A percentile compares a stretch with the other conserved stretches of the same genome.
Conservation (phyloP, 2,113 vertebrate species). For the Notechis scutatus region DNA sequence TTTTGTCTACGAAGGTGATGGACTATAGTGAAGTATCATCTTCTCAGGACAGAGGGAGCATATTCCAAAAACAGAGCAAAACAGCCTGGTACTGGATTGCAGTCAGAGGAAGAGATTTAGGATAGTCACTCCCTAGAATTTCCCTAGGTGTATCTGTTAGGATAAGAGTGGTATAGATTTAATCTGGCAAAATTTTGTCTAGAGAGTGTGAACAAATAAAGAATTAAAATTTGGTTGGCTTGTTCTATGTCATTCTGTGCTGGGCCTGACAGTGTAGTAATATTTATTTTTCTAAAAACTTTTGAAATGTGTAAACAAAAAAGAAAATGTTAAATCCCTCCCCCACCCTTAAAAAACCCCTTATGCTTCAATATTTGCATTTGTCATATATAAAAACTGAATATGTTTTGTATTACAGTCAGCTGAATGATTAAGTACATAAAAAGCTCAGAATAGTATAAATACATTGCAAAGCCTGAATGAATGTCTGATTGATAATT, state of each 20-base stretch:
- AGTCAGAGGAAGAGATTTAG: background rate
- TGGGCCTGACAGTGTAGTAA: background rate
- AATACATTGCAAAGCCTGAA: background rate
- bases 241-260: background rate
- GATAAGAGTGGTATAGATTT: background rate
- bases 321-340: background rate
- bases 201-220: background rate
- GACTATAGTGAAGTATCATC: background rate
- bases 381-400: background rate
- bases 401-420: background rate
- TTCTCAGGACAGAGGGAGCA: background rate
- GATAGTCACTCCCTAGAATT: background rate
- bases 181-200: background rate
- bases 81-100: background rate
- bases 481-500: background rate
- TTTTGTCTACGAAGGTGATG: background rate
- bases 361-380: background rate
- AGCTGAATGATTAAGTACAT: background rate
- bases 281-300: background rate
- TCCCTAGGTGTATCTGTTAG: background rate
- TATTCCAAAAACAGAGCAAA: background rate
- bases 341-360: background rate
- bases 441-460: background rate
- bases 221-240: background rate
- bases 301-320: background rate